A percentile compares a stretch with the other conserved stretches of the same genome.
These are phyloP conservation scores for Jordanella pulchra DNA, from an alignment of 2,797 vertebrate genomes.

Conservation along the genomic window DNA sequence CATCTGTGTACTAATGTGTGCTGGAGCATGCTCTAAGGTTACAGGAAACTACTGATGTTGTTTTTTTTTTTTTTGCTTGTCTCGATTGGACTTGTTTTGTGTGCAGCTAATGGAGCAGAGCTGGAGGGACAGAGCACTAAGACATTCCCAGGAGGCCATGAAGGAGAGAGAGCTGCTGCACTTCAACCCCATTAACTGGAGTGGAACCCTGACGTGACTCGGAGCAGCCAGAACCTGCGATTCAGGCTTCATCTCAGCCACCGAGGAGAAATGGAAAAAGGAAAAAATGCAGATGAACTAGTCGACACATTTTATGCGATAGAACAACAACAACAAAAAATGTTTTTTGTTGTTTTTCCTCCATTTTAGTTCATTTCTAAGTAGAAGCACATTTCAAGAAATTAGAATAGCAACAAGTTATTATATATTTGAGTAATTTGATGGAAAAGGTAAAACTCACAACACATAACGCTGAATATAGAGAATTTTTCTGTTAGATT, in stretches of 20 bases:
- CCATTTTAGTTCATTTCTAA: too few relatives aligned
- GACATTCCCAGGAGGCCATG: conserved; percentile 73
- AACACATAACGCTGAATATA: too few relatives aligned
- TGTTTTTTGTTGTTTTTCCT: neutral
- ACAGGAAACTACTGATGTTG: conserved; percentile 32
- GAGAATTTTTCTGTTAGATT: too few relatives aligned
- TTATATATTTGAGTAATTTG: too few relatives aligned
- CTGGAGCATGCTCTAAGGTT: conserved; percentile 36
- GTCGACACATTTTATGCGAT: neutral
- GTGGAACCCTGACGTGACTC: conserved; percentile 76
- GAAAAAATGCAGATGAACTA: neutral
- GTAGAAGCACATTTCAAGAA: too few relatives aligned
- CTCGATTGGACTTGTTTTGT: conserved; percentile 22
- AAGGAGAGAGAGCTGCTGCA: conserved; percentile 73
- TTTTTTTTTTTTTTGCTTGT: neutral
- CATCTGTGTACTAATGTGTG: conserved; percentile 5
- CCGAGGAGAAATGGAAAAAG: neutral
- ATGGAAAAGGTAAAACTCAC: too few relatives aligned
- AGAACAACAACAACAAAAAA: neutral
- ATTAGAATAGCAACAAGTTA: too few relatives aligned
- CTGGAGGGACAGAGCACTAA: conserved; percentile 77
- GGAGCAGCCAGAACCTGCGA: conserved; percentile 13
- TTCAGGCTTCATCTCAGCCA: conserved; percentile 4
- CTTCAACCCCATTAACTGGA: conserved; percentile 83
- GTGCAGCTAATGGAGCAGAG: conserved; percentile 79